phyloP scores from a whole-genome alignment of 2,797 vertebrate species.

The Melanotaenia parkinsoni region DNA sequence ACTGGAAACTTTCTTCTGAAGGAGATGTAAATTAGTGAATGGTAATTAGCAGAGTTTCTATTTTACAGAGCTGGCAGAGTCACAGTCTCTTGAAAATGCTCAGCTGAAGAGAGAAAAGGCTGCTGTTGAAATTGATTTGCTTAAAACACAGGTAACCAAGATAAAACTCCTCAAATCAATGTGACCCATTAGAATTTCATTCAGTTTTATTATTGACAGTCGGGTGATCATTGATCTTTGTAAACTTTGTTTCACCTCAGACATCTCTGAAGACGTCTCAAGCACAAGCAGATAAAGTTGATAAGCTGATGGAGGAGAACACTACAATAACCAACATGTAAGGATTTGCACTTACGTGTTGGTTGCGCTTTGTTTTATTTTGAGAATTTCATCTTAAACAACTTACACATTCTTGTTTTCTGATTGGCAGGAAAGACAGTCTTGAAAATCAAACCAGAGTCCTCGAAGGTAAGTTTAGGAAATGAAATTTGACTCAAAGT shows the following conservation, averaged over 20 bases:
- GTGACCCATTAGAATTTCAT: background rate
- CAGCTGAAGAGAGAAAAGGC: slow-evolving; percentile 88
- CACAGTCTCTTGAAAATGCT: slow-evolving; percentile 84
- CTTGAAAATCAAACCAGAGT: slow-evolving; percentile 88
- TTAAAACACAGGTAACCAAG: slow-evolving; percentile 81
- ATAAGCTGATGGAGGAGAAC: slow-evolving; percentile 86
- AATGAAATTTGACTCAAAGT: background rate
- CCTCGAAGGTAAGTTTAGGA: slow-evolving; percentile 87
- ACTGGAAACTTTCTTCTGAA: background rate
- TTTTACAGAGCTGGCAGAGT: slow-evolving; percentile 82
- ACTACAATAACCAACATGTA: slow-evolving; percentile 83
- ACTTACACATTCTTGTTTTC: background rate
- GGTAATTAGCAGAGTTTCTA: background rate
- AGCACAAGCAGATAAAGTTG: slow-evolving; percentile 82
- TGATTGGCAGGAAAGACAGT: slow-evolving; percentile 85
- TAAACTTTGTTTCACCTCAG: slow-evolving; percentile 51
- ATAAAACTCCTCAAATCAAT: background rate
- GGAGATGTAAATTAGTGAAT: background rate
- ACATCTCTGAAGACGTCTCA: slow-evolving; percentile 86
- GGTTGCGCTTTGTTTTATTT: background rate
- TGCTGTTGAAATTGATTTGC: slow-evolving; percentile 86
- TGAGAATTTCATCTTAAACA: background rate
- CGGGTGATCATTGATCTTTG: background rate
- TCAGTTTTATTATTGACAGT: background rate
- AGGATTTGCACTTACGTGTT: slow-evolving; percentile 53